A percentile compares a stretch with the other conserved stretches of the same genome.
phyloP scores from a whole-genome alignment of 2,888 invertebrate species.

The Salticus scenicus region DNA sequence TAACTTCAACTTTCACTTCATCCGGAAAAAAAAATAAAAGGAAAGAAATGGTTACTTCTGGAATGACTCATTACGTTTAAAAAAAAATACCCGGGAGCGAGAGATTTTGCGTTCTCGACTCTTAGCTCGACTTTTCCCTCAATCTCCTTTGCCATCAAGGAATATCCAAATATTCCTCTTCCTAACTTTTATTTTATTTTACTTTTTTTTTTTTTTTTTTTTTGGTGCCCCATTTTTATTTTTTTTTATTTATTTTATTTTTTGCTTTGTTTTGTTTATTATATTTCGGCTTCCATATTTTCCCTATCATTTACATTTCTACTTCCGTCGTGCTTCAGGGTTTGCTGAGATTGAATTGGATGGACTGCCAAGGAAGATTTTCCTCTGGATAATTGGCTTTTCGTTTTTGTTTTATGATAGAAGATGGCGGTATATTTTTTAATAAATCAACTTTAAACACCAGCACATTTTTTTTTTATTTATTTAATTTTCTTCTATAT shows the following conservation, averaged over 20 bases:
- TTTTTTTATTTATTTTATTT: neutral
- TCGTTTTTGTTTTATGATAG: too few species aligned
- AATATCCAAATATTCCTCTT: conserved; percentile 62
- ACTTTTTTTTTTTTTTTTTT: neutral
- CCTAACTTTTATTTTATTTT: neutral
- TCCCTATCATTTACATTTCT: conserved; percentile 58
- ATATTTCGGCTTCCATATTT: conserved; percentile 24
- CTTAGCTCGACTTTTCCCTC: conserved; percentile 38
- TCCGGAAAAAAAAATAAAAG: neutral
- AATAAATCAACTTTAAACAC: too few species aligned
- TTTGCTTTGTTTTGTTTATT: neutral
- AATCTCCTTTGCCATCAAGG: conserved; percentile 49
- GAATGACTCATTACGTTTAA: conserved; percentile 58
- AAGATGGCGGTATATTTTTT: too few species aligned
- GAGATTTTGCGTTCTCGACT: conserved; percentile 42
- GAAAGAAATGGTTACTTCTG: conserved; percentile 6
- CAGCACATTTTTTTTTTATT: too few species aligned
- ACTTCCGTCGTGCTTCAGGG: conserved; percentile 40
- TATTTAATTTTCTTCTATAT: too few species aligned
- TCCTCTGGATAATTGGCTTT: neutral
- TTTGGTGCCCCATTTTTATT: too few species aligned
- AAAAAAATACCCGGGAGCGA: neutral
- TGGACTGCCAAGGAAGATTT: neutral
- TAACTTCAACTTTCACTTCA: conserved; percentile 44
- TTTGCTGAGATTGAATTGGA: neutral